Conservation (phyloP, 2,113 vertebrate species). For the Erythrocercus mccallii region DNA sequence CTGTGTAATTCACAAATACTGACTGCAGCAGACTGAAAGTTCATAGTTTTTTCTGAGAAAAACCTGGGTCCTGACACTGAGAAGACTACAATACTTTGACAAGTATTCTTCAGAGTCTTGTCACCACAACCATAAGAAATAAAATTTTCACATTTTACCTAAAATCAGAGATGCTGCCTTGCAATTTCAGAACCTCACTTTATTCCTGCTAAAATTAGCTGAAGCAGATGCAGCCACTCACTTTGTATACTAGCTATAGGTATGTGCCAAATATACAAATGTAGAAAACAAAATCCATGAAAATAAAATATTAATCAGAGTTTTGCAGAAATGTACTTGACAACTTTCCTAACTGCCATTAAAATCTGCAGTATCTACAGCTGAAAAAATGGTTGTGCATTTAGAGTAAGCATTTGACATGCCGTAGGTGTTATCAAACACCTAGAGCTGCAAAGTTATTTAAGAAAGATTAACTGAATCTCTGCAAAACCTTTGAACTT, state of each 20-base stretch:
- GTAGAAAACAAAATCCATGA: neutral
- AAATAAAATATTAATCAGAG: neutral
- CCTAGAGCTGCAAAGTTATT: neutral
- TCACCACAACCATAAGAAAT: neutral
- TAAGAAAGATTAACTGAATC: neutral
- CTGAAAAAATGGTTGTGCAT: neutral
- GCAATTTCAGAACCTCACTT: neutral
- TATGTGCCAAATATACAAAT: neutral
- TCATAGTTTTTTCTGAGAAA: neutral
- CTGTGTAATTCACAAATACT: neutral
- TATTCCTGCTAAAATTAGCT: neutral
- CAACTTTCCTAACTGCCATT: neutral
- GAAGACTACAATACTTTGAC: neutral
- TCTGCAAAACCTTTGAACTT: neutral
- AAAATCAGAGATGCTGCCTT: neutral
- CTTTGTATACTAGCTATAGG: neutral
- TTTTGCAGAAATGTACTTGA: neutral
- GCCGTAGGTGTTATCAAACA: neutral
- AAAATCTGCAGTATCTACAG: neutral
- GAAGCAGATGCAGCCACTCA: neutral
- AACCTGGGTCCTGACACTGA: neutral
- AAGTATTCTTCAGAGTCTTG: neutral
- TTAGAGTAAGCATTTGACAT: neutral
- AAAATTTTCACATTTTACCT: neutral
- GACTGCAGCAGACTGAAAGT: neutral